Conservation (phyloP, 2,797 vertebrate genomes). For the Nannoperca obscura region DNA sequence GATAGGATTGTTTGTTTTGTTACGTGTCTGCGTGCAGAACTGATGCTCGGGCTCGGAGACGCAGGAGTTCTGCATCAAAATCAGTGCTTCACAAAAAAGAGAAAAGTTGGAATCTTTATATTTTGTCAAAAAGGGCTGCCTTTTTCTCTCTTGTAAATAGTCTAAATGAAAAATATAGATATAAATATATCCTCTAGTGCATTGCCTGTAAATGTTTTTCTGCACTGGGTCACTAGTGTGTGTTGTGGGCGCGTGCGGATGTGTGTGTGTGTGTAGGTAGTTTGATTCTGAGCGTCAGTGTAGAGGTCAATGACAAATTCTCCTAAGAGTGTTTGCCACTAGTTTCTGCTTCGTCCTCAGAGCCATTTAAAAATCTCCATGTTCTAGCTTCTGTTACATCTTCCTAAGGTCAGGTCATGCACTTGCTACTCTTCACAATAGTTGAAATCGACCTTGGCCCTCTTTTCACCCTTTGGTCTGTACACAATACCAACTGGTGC, state of each 20-base stretch:
- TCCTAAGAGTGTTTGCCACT: slow-evolving; percentile 56
- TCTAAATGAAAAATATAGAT: slow-evolving; percentile 80
- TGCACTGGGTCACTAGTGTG: slow-evolving; percentile 78
- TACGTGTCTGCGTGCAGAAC: slow-evolving; percentile 65
- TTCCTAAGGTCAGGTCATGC: slow-evolving; percentile 59
- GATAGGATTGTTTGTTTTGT: slow-evolving; percentile 64
- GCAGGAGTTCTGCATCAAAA: slow-evolving; percentile 77
- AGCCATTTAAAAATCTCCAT: slow-evolving; percentile 47
- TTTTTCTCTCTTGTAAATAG: slow-evolving; percentile 90
- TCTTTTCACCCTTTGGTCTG: slow-evolving; percentile 72
- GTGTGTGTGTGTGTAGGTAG: slow-evolving; percentile 37
- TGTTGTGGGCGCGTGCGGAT: slow-evolving; percentile 7
- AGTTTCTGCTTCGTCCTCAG: slow-evolving; percentile 58
- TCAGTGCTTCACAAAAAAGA: slow-evolving; percentile 86
- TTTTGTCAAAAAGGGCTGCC: slow-evolving; percentile 93
- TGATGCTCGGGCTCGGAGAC: slow-evolving; percentile 64
- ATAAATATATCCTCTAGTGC: slow-evolving; percentile 84
- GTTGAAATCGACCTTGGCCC: slow-evolving; percentile 61
- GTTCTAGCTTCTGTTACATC: slow-evolving; percentile 53
- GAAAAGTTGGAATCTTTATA: slow-evolving; percentile 83
- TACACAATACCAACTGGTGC: slow-evolving; percentile 89
- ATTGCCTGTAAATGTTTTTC: slow-evolving; percentile 88
- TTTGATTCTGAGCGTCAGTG: slow-evolving; percentile 55
- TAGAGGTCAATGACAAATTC: slow-evolving; percentile 58
- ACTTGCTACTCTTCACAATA: slow-evolving; percentile 55